Evolutionary conservation across 2,113 vertebrate genomes (phyloP).

Genomic region (Oriolus oriolus): DNA sequence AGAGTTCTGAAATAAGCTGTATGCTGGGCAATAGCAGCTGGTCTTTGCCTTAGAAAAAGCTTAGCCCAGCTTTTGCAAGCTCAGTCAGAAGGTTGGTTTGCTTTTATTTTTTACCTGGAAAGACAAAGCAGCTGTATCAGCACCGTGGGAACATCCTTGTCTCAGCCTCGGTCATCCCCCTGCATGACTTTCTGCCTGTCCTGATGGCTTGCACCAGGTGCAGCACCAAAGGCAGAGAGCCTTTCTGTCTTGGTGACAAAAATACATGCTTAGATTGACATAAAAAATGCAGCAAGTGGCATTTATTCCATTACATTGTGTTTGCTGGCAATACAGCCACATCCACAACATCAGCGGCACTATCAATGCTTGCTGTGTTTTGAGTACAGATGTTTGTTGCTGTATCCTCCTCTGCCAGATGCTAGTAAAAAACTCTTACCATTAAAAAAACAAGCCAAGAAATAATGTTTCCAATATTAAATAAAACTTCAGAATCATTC

Average conservation of each 20-base stretch:
- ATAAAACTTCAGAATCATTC: neutral
- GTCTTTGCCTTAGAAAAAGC: neutral
- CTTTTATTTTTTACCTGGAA: neutral
- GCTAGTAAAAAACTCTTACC: neutral
- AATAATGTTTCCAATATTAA: neutral
- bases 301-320: neutral
- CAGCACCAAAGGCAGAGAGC: neutral
- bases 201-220: neutral
- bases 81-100: neutral
- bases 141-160: neutral
- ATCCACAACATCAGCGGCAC: neutral
- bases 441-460: neutral
- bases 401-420: neutral
- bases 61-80: neutral
- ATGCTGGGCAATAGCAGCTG: neutral
- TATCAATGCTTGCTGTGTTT: rapidly evolving
- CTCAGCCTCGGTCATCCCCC: neutral
- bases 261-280: neutral
- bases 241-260: neutral
- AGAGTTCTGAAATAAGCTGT: neutral
- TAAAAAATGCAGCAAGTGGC: neutral
- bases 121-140: neutral
- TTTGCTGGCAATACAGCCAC: neutral
- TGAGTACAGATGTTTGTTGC: neutral
- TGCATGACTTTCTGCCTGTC: neutral